Evolutionary conservation across 1,140 invertebrate species (phyloP), one percentile per base, ranked within the genome.

Genomic region (Brachionus asplanchnoidis): DNA sequence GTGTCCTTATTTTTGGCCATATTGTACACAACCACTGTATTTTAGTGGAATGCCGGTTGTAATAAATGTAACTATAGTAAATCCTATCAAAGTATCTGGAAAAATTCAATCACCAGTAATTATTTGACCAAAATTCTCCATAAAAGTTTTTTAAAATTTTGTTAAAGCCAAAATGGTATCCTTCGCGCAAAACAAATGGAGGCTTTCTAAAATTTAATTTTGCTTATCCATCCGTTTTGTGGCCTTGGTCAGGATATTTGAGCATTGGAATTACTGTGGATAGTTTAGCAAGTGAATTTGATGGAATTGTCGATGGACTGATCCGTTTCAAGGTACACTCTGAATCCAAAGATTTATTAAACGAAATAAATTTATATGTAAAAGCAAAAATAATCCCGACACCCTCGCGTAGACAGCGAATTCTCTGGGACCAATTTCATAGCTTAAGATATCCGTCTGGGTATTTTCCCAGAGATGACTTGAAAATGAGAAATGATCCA

Each of bases 1-100:
- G 88, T 97, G 95, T 88, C 95, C 95, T 85, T 97, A 97, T 88
- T 97, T 97, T 95, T 97, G 95, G 95, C 96, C 97, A 0, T 98
- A 97, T 87, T 98, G 96, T 88, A 95, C 95, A 14, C 97, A 99
- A 89, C 95, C 96, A 9, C 87, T 98, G 2, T 98, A 97, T 90
- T 92, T 94, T 89, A 93, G 93, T 79, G 93, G 92, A 60, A 93
- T 96, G 89, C 94, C 96, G 0, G 93, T 93, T 9, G 94, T 98
- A 86, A 93, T 96, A 1, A 99, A 99, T 91, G 94, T 97, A 85
- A 91, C 90, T 12, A 90, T 91, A 75, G 85, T 91, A 11, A 91
- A 91, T 89, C 90, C 91, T 3, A 93, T 97, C 87, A 95, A 94
- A 9, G 95, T 97, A 0, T 93, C 94, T 14, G 73, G 42, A 77